Base-by-base conservation (phyloP, 2,888 invertebrate species). In the Drosophila differens region DNA sequence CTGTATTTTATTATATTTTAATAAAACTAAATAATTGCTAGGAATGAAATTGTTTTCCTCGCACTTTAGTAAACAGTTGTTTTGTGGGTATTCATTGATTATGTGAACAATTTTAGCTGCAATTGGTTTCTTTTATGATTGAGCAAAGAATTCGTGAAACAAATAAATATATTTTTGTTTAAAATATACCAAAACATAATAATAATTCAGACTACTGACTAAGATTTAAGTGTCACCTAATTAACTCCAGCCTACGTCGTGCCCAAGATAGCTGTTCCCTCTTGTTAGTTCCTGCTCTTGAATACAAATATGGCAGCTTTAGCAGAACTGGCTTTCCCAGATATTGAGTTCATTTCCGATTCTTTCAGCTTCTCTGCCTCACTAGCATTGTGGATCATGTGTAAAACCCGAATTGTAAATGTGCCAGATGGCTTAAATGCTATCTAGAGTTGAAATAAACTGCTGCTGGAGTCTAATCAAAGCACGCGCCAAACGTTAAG, bases 401-500 rank as follows among this genome's bases (percentile, higher is more conserved):
- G 32, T 4, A 22, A 22, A 16, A 16, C 6, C 37, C 28, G n/a
- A 41, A 57, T 22, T n/a, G 39, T 57, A 19, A 19, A 25, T 49
- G 25, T 49, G 47, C 9, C 51, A 30, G 37, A 51, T 51, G 35
- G 49, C 35, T 22, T 10, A 19, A 58, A 58, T 58, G 58, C 9
- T 32, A 32, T 30, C 30, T 22, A 10, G 58, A 22, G 22, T 44
- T 16, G 6, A 58, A 58, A 58, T 58, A 10, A 58, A 30, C 41
- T 44, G 41, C 16, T 58, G 28, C 4, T 9, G 5, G 16, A 30
- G 22, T 22, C 22, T 76, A 70, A 82, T 83, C 73, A 82, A 81
- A 74, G 79, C 83, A 82, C 83, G 83, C 77, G 72, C 67, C 61
- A 77, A 73, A 62, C 77, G 80, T 81, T 84, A 77, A 84, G 79